These are phyloP conservation scores for Drosophila kepulauana DNA, from an alignment of 1,140 invertebrate genomes.

Conservation along the genomic window DNA sequence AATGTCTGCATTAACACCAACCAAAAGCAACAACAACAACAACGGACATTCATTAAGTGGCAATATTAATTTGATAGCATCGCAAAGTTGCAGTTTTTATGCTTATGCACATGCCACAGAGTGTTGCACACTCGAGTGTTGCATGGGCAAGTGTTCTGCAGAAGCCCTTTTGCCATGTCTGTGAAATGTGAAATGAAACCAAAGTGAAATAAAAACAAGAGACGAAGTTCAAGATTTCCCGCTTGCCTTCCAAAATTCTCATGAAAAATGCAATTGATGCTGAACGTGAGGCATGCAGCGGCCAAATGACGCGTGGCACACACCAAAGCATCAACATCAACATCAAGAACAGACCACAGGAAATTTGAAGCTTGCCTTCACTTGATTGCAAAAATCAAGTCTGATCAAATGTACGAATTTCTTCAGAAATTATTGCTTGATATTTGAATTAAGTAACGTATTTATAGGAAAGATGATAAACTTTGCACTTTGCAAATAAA, in stretches of 20 bases:
- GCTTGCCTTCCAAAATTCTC: constrained; percentile 51
- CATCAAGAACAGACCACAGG: not conserved
- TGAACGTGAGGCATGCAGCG: constrained; percentile 61
- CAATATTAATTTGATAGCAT: constrained; percentile 30
- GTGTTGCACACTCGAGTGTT: not conserved
- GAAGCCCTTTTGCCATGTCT: not conserved
- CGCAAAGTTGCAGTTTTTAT: not conserved
- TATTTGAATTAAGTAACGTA: too few relatives aligned
- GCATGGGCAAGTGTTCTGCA: not conserved
- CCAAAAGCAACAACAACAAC: not conserved
- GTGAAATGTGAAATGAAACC: constrained; percentile 36
- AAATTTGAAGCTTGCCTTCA: not conserved
- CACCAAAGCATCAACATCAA: constrained; percentile 8
- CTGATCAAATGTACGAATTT: too few relatives aligned
- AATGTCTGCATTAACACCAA: constrained; percentile 34
- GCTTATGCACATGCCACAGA: not conserved
- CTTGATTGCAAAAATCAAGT: too few relatives aligned
- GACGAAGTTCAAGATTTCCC: constrained; percentile 61
- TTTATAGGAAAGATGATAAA: too few relatives aligned
- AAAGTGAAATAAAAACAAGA: not conserved
- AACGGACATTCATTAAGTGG: constrained; percentile 30
- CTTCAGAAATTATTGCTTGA: too few relatives aligned
- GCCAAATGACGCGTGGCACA: constrained; percentile 64
- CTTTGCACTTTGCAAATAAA: too few relatives aligned
- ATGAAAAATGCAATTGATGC: constrained; percentile 78